Conservation (phyloP, 1,140 invertebrate genomes). For the Aphis craccivora region DNA sequence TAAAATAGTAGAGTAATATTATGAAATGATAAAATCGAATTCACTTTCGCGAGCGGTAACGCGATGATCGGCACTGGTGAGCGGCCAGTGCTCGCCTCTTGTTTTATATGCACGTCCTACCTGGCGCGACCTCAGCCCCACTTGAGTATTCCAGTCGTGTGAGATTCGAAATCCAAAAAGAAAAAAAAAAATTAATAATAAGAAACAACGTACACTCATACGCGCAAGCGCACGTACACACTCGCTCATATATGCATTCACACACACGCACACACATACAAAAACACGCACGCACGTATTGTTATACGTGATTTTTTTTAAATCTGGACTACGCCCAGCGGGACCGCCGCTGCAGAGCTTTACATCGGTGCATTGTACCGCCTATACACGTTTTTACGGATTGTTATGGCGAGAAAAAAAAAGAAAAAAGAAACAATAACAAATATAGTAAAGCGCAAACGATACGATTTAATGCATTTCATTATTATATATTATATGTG, state of each 20-base stretch:
- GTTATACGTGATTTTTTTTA: constrained; percentile 53
- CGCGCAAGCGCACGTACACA: constrained; percentile 6
- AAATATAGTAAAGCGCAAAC: constrained; percentile 3
- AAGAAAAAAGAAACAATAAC: background rate
- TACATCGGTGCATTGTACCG: background rate
- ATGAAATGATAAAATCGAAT: background rate
- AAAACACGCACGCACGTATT: background rate
- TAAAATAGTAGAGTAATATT: background rate
- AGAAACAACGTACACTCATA: background rate
- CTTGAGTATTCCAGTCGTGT: constrained; percentile 54
- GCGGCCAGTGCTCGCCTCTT: constrained; percentile 49
- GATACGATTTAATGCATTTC: background rate
- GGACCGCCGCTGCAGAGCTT: constrained; percentile 34
- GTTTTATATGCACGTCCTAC: constrained; percentile 57
- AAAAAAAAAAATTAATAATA: constrained; percentile 40
- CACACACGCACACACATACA: background rate
- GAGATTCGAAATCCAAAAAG: constrained; percentile 36
- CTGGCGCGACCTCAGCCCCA: constrained; percentile 52
- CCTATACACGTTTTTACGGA: constrained; percentile 19
- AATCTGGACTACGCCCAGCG: constrained; percentile 55
- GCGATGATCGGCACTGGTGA: constrained; percentile 51
- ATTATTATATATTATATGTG: background rate
- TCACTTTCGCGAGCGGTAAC: constrained; percentile 53
- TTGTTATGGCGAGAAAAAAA: background rate
- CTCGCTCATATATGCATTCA: background rate